Conservation (phyloP, 2,888 invertebrate species). For the Alviniconcha strummeri region DNA sequence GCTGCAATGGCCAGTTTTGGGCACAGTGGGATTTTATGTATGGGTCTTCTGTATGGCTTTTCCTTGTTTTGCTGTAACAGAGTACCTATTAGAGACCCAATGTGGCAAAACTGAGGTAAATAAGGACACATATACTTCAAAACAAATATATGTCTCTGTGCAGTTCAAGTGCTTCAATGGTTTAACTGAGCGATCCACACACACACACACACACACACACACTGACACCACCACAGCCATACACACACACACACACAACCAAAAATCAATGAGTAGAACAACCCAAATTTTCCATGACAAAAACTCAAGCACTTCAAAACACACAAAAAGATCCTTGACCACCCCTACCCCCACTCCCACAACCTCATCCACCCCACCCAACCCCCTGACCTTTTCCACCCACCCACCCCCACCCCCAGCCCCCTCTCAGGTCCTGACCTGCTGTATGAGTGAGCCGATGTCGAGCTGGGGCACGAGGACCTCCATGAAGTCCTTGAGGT, state of each 20-base stretch:
- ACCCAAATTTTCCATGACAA: too few relatives aligned
- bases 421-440: constrained; percentile 47
- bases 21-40: too few relatives aligned
- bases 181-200: too few relatives aligned
- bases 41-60: too few relatives aligned
- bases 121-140: too few relatives aligned
- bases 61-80: too few relatives aligned
- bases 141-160: too few relatives aligned
- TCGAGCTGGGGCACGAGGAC: constrained; percentile 52
- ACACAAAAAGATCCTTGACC: background rate
- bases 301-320: background rate
- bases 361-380: background rate
- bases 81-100: too few relatives aligned
- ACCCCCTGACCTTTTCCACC: background rate
- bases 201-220: background rate
- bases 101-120: too few relatives aligned
- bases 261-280: too few relatives aligned
- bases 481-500: constrained; percentile 47
- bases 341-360: background rate
- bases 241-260: constrained; percentile 5
- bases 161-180: too few relatives aligned
- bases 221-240: background rate
- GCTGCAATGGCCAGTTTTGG: too few relatives aligned
- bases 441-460: constrained; percentile 59
- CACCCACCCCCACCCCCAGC: background rate